These are phyloP conservation scores for Enteromius mattozi DNA, from an alignment of 2,797 vertebrate genomes.

Conservation along the genomic window DNA sequence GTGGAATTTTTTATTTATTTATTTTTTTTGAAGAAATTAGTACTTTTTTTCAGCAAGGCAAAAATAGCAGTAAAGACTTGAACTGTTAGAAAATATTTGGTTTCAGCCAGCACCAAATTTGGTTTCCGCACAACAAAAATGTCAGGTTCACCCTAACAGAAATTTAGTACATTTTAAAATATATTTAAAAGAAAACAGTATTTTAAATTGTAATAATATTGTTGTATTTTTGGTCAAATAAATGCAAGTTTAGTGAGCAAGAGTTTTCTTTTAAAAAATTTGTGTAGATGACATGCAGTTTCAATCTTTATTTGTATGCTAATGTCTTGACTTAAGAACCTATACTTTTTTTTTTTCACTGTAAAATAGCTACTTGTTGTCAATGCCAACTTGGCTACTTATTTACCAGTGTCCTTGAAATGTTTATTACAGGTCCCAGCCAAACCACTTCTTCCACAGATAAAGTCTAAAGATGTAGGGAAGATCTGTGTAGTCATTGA, in stretches of 20 bases:
- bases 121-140: background rate
- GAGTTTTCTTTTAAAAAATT: background rate
- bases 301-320: background rate
- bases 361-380: background rate
- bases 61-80: background rate
- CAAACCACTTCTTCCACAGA: slow-evolving; percentile 87
- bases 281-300: slow-evolving; percentile 5
- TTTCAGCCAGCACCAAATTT: background rate
- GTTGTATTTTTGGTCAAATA: background rate
- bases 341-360: background rate
- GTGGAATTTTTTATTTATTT: background rate
- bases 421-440: slow-evolving; percentile 75
- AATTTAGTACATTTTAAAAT: background rate
- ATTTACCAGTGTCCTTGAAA: background rate
- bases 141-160: background rate
- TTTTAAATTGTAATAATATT: background rate
- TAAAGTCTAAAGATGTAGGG: slow-evolving; percentile 85
- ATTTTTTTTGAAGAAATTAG: too few species aligned
- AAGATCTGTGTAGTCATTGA: slow-evolving; percentile 98
- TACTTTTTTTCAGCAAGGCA: background rate
- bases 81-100: background rate
- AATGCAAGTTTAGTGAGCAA: background rate
- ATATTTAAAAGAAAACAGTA: background rate
- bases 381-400: slow-evolving; percentile 24
- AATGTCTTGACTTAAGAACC: background rate